These are phyloP conservation scores for Rhinopomastus cyanomelas DNA, from an alignment of 2,113 vertebrate genomes.

Conservation along the genomic window DNA sequence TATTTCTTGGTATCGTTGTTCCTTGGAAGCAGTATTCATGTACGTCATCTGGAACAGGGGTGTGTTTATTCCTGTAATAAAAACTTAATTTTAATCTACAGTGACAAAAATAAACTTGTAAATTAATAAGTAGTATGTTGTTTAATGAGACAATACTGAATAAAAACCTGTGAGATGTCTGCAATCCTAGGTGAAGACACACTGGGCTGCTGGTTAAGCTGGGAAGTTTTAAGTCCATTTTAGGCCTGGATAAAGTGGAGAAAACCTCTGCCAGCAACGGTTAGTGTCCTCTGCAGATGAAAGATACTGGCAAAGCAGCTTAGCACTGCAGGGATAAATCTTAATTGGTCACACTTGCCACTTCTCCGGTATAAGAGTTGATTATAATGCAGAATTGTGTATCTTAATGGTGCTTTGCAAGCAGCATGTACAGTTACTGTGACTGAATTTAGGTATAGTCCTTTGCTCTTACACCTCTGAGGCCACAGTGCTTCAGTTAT, in stretches of 20 bases:
- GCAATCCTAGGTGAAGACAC: background rate
- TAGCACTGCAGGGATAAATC: conserved; percentile 6
- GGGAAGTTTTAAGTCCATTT: background rate
- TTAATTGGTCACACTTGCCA: conserved; percentile 27
- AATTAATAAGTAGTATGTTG: background rate
- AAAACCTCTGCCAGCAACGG: background rate
- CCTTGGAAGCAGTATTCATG: background rate
- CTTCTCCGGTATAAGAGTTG: background rate
- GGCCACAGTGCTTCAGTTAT: background rate
- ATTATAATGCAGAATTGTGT: background rate
- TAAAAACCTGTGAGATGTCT: background rate
- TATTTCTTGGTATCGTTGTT: background rate
- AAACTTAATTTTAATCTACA: background rate
- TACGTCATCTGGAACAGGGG: background rate
- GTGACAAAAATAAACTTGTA: background rate
- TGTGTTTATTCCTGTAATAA: background rate
- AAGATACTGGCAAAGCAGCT: conserved; percentile 41
- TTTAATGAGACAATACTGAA: background rate
- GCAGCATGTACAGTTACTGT: background rate
- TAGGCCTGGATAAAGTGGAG: background rate
- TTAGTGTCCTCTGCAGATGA: background rate
- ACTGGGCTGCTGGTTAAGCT: background rate
- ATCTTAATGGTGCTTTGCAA: background rate
- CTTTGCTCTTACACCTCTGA: background rate
- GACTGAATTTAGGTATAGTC: background rate